phyloP scores from a whole-genome alignment of 1,140 invertebrate genomes.

The Polyergus mexicanus region DNA sequence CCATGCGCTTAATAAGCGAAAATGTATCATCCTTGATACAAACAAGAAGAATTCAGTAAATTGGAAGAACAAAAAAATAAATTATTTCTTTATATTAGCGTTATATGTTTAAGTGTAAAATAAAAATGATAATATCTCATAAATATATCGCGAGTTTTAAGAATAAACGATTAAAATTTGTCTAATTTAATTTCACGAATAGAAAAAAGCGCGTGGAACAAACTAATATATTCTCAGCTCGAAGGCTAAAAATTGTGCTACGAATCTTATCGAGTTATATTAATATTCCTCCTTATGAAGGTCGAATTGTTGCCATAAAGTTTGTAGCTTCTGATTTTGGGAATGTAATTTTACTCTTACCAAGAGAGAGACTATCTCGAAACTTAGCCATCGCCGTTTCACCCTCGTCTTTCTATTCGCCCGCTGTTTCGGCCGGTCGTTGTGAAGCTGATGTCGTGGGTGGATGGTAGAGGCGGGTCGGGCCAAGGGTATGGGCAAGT shows the following conservation, averaged over 20 bases:
- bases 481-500: slow-evolving; percentile 66
- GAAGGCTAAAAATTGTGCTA: neutral
- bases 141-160: neutral
- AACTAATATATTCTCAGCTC: neutral
- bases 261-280: neutral
- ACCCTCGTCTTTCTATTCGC: slow-evolving; percentile 60
- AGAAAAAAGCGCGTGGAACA: neutral
- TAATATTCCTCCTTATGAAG: slow-evolving; percentile 18
- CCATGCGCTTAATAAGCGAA: neutral
- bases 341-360: slow-evolving; percentile 45
- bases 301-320: slow-evolving; percentile 42
- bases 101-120: neutral
- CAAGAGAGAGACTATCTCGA: slow-evolving; percentile 41
- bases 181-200: neutral
- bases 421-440: slow-evolving; percentile 66
- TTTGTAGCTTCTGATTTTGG: slow-evolving; percentile 46
- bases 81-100: neutral
- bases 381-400: slow-evolving; percentile 69
- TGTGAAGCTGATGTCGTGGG: slow-evolving; percentile 68
- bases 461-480: slow-evolving; percentile 65
- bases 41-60: neutral
- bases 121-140: neutral
- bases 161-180: neutral
- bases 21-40: neutral
- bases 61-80: neutral